Conservation (phyloP, 2,888 invertebrate genomes). For the Trichopria drosophilae region DNA sequence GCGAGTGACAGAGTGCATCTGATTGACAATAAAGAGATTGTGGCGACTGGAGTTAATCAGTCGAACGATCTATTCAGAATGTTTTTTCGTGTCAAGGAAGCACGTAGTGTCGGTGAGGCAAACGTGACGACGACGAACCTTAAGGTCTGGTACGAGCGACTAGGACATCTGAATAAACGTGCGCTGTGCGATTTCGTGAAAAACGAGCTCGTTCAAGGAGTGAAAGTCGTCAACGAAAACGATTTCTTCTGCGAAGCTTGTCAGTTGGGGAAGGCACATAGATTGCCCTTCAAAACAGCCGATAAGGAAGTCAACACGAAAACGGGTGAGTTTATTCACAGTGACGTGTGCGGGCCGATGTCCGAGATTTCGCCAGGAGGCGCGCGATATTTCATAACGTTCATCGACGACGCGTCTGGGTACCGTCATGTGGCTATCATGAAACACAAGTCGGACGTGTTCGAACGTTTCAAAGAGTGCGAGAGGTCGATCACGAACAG, state of each 20-base stretch:
- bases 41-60: slow-evolving; percentile 19
- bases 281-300: slow-evolving; percentile 26
- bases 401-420: slow-evolving; percentile 32
- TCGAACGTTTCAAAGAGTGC: slow-evolving; percentile 5
- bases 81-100: slow-evolving; percentile 18
- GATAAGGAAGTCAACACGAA: slow-evolving; percentile 6
- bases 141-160: slow-evolving; percentile 33
- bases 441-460: slow-evolving; percentile 23
- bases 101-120: slow-evolving; percentile 4
- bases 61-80: slow-evolving; percentile 29
- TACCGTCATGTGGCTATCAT: slow-evolving; percentile 29
- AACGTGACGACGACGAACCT: slow-evolving; percentile 21
- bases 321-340: slow-evolving; percentile 30
- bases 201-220: too few species aligned
- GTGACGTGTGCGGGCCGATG: too few species aligned
- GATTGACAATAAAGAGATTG: neutral
- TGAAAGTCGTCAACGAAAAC: too few species aligned
- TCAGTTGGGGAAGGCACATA: slow-evolving; percentile 34
- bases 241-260: too few species aligned
- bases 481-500: slow-evolving; percentile 11
- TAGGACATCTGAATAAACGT: slow-evolving; percentile 32
- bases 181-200: too few species aligned
- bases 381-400: slow-evolving; percentile 29
- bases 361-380: too few species aligned
- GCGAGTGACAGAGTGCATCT: slow-evolving; percentile 6